Evolutionary conservation across 1,140 invertebrate genomes (phyloP).

Genomic region (Drosophila eugracilis): DNA sequence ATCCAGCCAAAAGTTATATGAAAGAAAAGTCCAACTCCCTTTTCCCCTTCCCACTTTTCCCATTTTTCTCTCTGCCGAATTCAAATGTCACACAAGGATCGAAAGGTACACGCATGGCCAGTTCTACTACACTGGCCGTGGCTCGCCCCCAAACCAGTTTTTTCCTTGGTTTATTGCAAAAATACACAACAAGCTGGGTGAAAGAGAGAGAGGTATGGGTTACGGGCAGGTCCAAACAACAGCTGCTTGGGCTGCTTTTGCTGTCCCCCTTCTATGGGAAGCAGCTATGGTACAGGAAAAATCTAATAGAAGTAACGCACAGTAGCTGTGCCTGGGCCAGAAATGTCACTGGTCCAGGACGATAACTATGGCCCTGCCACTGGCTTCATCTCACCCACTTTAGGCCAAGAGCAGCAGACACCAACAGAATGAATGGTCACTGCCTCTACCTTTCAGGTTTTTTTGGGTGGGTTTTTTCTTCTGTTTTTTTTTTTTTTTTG

Average conservation of each 20-base stretch:
- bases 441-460: constrained; percentile 26
- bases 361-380: constrained; percentile 65
- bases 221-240: constrained; percentile 52
- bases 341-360: constrained; percentile 74
- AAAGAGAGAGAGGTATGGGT: background rate
- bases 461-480: constrained; percentile 39
- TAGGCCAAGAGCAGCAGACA: constrained; percentile 24
- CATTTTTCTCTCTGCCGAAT: constrained; percentile 57
- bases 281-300: constrained; percentile 15
- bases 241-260: constrained; percentile 62
- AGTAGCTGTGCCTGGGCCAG: constrained; percentile 52
- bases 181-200: constrained; percentile 51
- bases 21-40: constrained; percentile 55
- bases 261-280: constrained; percentile 11
- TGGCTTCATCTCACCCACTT: too few species aligned
- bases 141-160: too few species aligned
- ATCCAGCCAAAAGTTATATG: constrained; percentile 54
- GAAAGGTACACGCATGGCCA: constrained; percentile 81
- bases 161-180: constrained; percentile 70
- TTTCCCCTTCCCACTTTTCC: background rate
- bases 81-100: constrained; percentile 83
- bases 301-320: constrained; percentile 73
- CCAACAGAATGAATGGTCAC: constrained; percentile 44
- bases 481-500: too few species aligned
- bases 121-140: constrained; percentile 3